These are phyloP conservation scores for Acanthococcus lagerstroemiae DNA, from an alignment of 2,888 invertebrate species.

Conservation along the genomic window DNA sequence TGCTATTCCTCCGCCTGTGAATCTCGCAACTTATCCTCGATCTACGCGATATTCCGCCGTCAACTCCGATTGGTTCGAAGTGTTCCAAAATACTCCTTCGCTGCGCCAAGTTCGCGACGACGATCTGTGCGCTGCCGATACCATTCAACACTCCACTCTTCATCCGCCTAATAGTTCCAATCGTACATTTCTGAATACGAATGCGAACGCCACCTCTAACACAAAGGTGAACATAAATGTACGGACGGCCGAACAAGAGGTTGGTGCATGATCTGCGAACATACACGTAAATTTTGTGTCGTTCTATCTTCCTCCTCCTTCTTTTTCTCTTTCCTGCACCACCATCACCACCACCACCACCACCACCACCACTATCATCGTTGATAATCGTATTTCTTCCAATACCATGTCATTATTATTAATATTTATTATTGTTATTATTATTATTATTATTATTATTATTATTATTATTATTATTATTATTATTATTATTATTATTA, in stretches of 20 bases:
- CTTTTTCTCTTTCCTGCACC: not conserved
- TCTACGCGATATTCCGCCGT: constrained; percentile 45
- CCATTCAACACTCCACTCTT: too few relatives aligned
- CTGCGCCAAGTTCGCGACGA: constrained; percentile 35
- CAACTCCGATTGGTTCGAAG: constrained; percentile 46
- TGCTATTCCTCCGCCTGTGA: constrained; percentile 42
- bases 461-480: too few relatives aligned
- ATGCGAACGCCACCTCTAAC: not conserved
- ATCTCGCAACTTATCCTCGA: constrained; percentile 45
- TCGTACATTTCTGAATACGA: too few relatives aligned
- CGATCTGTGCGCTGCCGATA: too few relatives aligned
- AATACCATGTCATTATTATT: too few relatives aligned
- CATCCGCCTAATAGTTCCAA: too few relatives aligned
- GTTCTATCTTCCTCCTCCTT: not conserved
- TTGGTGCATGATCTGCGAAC: constrained; percentile 22
- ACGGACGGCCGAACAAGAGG: constrained; percentile 20
- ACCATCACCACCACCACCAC: too few relatives aligned
- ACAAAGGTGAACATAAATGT: not conserved
- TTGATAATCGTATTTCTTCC: too few relatives aligned
- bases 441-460: too few relatives aligned
- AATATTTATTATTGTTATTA: too few relatives aligned
- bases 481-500: too few relatives aligned
- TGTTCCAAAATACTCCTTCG: constrained; percentile 46
- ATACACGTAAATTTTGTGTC: not conserved
- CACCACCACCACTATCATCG: too few relatives aligned